phyloP scores from a whole-genome alignment of 2,888 invertebrate species.

The Eupithecia centaureata region DNA sequence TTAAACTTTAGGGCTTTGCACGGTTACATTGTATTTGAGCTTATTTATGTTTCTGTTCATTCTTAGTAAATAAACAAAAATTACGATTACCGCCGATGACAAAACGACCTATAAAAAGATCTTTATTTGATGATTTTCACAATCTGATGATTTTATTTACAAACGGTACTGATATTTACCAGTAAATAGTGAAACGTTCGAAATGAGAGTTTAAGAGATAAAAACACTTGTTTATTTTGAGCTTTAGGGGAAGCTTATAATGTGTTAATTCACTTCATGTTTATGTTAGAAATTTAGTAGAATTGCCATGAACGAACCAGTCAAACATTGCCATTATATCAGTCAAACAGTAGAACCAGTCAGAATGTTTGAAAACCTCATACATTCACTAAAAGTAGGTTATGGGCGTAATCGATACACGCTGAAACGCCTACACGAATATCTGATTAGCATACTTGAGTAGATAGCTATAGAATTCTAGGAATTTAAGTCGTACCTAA shows the following conservation, averaged over 20 bases:
- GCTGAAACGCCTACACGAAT: conserved; percentile 14
- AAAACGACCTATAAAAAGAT: no score
- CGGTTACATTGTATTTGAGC: no score
- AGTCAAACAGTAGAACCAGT: neutral
- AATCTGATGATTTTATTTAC: no score
- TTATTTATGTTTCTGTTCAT: no score
- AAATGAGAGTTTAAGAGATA: neutral
- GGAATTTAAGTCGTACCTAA: conserved; percentile 13
- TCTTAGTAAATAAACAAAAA: no score
- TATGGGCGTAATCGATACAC: conserved; percentile 7
- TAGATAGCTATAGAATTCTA: conserved; percentile 11
- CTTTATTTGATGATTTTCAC: no score
- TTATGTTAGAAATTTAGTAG: neutral
- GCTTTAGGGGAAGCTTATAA: neutral
- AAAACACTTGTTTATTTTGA: neutral
- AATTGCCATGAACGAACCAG: neutral
- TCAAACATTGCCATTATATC: conserved; percentile 1
- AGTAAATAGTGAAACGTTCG: neutral
- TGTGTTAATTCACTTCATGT: neutral
- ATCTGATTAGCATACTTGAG: conserved; percentile 15
- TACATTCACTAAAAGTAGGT: conserved; percentile 3
- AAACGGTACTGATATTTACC: no score
- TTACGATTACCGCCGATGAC: no score
- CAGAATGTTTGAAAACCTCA: neutral
- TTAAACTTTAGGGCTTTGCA: no score